These are phyloP conservation scores for Salvelinus namaycush DNA, from an alignment of 2,113 vertebrate genomes.

Conservation along the genomic window DNA sequence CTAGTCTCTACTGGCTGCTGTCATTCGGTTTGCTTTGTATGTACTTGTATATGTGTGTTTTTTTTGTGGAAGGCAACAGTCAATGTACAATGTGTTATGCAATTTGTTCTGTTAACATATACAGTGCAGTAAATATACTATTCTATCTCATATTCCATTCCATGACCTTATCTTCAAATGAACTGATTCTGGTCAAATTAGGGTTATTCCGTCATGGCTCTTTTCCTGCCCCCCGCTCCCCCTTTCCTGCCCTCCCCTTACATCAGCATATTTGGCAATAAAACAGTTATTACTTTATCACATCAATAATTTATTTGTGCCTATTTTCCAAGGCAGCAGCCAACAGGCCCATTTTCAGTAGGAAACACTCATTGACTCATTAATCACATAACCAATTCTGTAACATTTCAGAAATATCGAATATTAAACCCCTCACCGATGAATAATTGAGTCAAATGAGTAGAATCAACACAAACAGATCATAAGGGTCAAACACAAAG, in stretches of 20 bases:
- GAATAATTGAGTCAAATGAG: slow-evolving; percentile 54
- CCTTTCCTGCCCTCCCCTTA: slow-evolving; percentile 26
- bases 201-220: not conserved
- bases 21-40: not conserved
- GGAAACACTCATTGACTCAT: slow-evolving; percentile 46
- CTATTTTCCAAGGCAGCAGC: slow-evolving; percentile 21
- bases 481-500: slow-evolving; percentile 38
- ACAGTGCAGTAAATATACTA: not conserved
- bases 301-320: slow-evolving; percentile 52
- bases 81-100: not conserved
- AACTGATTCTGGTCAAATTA: too few relatives aligned
- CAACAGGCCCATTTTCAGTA: slow-evolving; percentile 6
- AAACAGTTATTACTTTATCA: slow-evolving; percentile 43
- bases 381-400: slow-evolving; percentile 56
- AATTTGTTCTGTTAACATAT: not conserved
- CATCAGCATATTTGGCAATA: slow-evolving; percentile 59
- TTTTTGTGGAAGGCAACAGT: not conserved
- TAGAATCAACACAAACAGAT: slow-evolving; percentile 52
- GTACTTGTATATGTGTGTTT: too few relatives aligned
- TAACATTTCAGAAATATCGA: slow-evolving; percentile 45
- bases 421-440: slow-evolving; percentile 39
- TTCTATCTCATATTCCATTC: too few relatives aligned
- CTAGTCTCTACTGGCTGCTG: not conserved
- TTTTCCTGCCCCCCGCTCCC: slow-evolving; percentile 14
- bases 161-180: too few relatives aligned